Evolutionary conservation across 2,113 vertebrate genomes (phyloP).

Genomic region (Pao palembangensis): DNA sequence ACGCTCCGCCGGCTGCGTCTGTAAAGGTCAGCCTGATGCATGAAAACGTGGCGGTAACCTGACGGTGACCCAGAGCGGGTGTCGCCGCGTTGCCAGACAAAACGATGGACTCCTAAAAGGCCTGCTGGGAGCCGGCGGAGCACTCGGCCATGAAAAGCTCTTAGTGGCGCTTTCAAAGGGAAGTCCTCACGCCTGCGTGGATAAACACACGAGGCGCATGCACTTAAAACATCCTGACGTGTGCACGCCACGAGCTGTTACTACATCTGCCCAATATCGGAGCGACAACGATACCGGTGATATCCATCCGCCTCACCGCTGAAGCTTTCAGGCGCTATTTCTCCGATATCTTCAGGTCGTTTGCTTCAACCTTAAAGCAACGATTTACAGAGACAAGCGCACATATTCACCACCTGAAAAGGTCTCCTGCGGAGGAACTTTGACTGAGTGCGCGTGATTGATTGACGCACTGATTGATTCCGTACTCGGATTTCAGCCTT

Average conservation of each 20-base stretch:
- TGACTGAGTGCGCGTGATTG: slow-evolving; percentile 1
- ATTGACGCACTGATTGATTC: slow-evolving; percentile 19
- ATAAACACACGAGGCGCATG: too few species aligned
- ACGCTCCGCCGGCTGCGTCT: background rate
- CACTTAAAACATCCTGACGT: too few species aligned
- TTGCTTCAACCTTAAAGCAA: too few species aligned
- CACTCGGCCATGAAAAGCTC: slow-evolving; percentile 54
- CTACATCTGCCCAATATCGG: too few species aligned
- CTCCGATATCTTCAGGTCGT: too few species aligned
- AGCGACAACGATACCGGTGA: too few species aligned
- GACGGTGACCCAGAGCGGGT: slow-evolving; percentile 31
- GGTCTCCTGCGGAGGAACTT: background rate
- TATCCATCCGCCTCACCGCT: too few species aligned
- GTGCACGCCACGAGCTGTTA: too few species aligned
- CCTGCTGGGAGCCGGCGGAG: slow-evolving; percentile 52
- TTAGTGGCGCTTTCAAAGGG: slow-evolving; percentile 31
- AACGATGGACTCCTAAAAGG: slow-evolving; percentile 46
- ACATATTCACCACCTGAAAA: background rate
- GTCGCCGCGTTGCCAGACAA: slow-evolving; percentile 35
- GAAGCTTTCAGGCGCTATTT: too few species aligned
- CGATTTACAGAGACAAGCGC: background rate
- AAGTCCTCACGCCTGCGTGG: too few species aligned
- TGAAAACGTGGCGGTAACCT: slow-evolving; percentile 10
- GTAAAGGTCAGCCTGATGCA: background rate
- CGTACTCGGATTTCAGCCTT: slow-evolving; percentile 18